Base-by-base conservation (phyloP, 2,888 invertebrate genomes). In the Drosophila anomalipes region DNA sequence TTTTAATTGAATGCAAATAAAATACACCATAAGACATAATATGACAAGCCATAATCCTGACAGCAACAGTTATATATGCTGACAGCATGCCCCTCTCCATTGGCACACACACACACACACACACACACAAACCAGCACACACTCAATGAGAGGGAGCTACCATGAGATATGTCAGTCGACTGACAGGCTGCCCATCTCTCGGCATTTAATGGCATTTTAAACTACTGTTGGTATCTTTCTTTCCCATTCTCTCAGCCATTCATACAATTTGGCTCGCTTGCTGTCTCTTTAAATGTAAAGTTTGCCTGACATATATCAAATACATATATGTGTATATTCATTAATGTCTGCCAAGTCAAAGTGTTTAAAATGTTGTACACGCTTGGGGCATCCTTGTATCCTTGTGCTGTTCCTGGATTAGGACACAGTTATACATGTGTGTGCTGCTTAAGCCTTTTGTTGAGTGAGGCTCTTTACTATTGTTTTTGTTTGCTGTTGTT, bases 1-100 rank as follows among this genome's bases (percentile, higher is more conserved):
- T 87, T 90, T 90, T 90, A 90, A 88, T 88, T 88, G 89, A 86
- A 88, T 83, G 90, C 86, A 88, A 90, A 88, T 88, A 88, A 88
- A 90, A 88, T 84, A 76, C 88, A 73, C 80, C 70, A 85, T 85
- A 78, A 89, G 82, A 89, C 75, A 82, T 88, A 86, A 88, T 87
- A 81, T 89, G 90, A 90, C 87, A 88, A 79, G 79, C 84, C 78
- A 81, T 88, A 88, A 90, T 86, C 81, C 82, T 83, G 86, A 86
- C 90, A 88, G 90, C 90, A 87, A 86, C 88, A 88, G 89, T 83
- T 88, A 86, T 86, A 74, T 81, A 82, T 77, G 77, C 74, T 82
- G 87, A 89, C 88, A 86, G 89, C 72, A 70, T 26, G 41, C 5
- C 39, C 41, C 68, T 4, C n/a, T 14, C 22, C 22, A 26, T 26